Evolutionary conservation across 1,140 invertebrate genomes (phyloP).

Genomic region (Heliconius eleuchia): DNA sequence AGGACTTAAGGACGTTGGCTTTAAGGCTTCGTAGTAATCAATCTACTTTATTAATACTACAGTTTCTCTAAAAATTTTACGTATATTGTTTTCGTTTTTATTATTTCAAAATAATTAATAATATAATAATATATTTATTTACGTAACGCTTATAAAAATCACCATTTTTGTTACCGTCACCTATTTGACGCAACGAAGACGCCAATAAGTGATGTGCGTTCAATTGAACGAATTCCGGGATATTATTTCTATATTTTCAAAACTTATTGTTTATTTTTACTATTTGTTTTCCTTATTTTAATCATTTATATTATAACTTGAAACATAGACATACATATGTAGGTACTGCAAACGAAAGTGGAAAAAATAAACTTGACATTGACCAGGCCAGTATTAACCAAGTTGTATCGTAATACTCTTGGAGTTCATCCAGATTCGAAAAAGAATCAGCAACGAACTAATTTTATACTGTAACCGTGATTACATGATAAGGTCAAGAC

Average conservation of each 20-base stretch:
- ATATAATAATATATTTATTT: too few species aligned
- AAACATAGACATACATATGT: neutral
- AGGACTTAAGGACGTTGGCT: slow-evolving; percentile 15
- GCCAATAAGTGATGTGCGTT: neutral
- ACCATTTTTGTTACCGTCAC: neutral
- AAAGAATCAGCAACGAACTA: slow-evolving; percentile 34
- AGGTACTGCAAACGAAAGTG: slow-evolving; percentile 7
- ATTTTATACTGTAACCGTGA: slow-evolving; percentile 28
- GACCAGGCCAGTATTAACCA: slow-evolving; percentile 19
- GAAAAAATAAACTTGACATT: slow-evolving; percentile 34
- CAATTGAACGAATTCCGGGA: neutral
- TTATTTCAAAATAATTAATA: neutral
- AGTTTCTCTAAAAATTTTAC: neutral
- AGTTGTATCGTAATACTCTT: slow-evolving; percentile 33
- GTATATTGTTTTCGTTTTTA: neutral
- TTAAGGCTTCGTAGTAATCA: neutral
- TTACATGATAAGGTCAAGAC: neutral
- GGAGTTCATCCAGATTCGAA: slow-evolving; percentile 33
- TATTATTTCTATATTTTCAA: neutral
- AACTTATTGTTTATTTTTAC: neutral
- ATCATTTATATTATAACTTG: neutral
- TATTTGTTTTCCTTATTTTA: neutral
- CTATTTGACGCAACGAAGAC: neutral
- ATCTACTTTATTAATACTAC: neutral
- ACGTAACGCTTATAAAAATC: neutral